Percentiles rank a stretch among this genome's conserved stretches.
These are phyloP conservation scores for Notodonta dromedarius DNA, from an alignment of 2,888 invertebrate genomes.

Conservation along the genomic window DNA sequence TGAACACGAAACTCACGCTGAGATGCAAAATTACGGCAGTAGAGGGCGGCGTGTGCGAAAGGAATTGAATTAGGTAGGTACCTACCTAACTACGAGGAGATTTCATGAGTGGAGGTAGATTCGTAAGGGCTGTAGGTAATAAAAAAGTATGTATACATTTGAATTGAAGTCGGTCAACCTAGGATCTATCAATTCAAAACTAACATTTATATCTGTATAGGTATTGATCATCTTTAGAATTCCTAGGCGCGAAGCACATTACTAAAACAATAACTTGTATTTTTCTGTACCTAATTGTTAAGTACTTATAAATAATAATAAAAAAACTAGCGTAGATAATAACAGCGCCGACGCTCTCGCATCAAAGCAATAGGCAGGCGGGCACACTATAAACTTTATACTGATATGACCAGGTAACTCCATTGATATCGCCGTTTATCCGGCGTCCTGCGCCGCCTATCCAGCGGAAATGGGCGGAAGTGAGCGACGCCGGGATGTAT, in stretches of 20 bases:
- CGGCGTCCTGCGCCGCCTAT: conserved; percentile 44
- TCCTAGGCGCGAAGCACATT: no score
- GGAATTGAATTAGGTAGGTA: conserved; percentile 68
- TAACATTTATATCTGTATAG: no score
- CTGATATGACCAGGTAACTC: background rate
- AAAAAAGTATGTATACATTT: no score
- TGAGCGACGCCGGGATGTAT: conserved; percentile 64
- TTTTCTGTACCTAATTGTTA: no score
- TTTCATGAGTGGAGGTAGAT: conserved; percentile 53
- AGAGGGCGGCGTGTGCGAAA: conserved; percentile 68
- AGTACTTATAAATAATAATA: no score
- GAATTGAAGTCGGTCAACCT: no score
- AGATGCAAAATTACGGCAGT: conserved; percentile 75
- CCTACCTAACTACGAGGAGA: conserved; percentile 46
- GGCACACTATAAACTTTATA: background rate
- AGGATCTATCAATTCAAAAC: no score
- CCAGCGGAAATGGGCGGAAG: conserved; percentile 67
- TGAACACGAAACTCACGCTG: conserved; percentile 82
- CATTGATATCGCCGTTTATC: conserved; percentile 10
- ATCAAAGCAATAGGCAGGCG: no score
- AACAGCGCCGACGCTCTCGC: no score
- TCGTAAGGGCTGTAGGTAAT: conserved; percentile 19
- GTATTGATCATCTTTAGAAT: no score
- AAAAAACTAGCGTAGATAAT: no score
- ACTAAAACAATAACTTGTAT: no score